These are phyloP conservation scores for Anguilla anguilla DNA, from an alignment of 2,797 vertebrate species.

Conservation along the genomic window DNA sequence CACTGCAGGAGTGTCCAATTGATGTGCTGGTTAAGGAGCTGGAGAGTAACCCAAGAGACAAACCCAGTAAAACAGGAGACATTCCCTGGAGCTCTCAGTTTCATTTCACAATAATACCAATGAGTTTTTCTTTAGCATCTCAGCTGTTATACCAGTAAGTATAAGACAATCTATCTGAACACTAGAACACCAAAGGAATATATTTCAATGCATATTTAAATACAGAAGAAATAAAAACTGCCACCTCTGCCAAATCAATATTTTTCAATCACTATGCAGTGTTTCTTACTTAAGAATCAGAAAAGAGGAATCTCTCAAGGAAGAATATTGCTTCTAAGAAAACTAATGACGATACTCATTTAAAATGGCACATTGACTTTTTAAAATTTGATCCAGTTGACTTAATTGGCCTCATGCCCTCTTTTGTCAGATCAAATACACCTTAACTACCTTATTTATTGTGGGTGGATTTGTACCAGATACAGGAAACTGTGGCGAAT, in stretches of 20 bases:
- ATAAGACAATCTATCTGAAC: not conserved
- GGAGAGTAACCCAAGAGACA: not conserved
- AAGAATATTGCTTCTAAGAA: conserved; percentile 42
- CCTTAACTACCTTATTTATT: conserved; percentile 40
- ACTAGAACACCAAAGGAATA: not conserved
- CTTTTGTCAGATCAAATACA: conserved; percentile 41
- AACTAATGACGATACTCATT: conserved; percentile 45
- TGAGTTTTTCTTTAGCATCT: not conserved
- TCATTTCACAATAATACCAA: not conserved
- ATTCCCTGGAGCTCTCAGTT: not conserved
- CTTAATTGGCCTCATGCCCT: conserved; percentile 54
- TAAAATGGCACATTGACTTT: conserved; percentile 54
- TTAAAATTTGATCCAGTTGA: conserved; percentile 54
- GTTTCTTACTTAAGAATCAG: no score
- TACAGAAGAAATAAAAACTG: not conserved
- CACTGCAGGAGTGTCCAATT: not conserved
- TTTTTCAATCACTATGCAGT: no score
- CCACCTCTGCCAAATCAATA: not conserved
- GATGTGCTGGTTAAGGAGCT: not conserved
- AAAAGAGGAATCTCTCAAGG: conserved; percentile 17
- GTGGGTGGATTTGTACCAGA: conserved; percentile 22
- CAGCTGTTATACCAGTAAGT: not conserved
- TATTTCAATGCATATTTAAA: not conserved
- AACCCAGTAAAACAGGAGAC: not conserved
- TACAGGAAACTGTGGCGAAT: not conserved